phyloP scores from a whole-genome alignment of 1,140 invertebrate species.

The Drosophila ananassae region DNA sequence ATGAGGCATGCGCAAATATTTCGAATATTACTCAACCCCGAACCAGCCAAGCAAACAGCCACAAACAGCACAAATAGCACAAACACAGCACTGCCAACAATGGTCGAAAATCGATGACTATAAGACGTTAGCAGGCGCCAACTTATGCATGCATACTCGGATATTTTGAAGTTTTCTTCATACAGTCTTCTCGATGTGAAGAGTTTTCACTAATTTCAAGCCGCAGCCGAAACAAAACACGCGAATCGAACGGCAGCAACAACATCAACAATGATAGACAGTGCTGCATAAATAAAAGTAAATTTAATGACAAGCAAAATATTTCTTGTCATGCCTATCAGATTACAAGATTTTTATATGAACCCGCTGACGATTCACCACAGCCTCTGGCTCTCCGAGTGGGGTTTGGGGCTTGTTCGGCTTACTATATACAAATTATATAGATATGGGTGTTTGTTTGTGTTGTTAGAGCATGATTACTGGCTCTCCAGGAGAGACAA shows the following conservation, averaged over 20 bases:
- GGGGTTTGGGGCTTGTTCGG: conserved; percentile 7
- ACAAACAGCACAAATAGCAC: conserved; percentile 13
- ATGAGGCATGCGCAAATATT: conserved; percentile 81
- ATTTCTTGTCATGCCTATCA: conserved; percentile 82
- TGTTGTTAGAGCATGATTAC: conserved; percentile 81
- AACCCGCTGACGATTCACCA: conserved; percentile 70
- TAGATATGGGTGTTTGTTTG: conserved; percentile 38
- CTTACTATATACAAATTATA: conserved; percentile 40
- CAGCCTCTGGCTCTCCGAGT: conserved; percentile 15
- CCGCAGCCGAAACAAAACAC: conserved; percentile 77
- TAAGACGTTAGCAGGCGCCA: conserved; percentile 62
- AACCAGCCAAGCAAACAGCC: conserved; percentile 44
- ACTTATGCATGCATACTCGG: conserved; percentile 65
- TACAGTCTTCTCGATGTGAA: conserved; percentile 69
- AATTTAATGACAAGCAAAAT: conserved; percentile 83
- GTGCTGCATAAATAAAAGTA: conserved; percentile 81
- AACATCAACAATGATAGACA: conserved; percentile 71
- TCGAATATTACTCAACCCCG: conserved; percentile 72
- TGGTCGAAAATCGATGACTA: conserved; percentile 72
- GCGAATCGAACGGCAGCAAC: conserved; percentile 66
- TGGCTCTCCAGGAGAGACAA: conserved; percentile 61
- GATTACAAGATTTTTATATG: conserved; percentile 82
- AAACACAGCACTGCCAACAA: conserved; percentile 34
- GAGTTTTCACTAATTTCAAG: conserved; percentile 80
- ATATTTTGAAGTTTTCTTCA: conserved; percentile 49